phyloP scores from a whole-genome alignment of 2,113 vertebrate genomes.

The Phalacrocorax pelagicus region DNA sequence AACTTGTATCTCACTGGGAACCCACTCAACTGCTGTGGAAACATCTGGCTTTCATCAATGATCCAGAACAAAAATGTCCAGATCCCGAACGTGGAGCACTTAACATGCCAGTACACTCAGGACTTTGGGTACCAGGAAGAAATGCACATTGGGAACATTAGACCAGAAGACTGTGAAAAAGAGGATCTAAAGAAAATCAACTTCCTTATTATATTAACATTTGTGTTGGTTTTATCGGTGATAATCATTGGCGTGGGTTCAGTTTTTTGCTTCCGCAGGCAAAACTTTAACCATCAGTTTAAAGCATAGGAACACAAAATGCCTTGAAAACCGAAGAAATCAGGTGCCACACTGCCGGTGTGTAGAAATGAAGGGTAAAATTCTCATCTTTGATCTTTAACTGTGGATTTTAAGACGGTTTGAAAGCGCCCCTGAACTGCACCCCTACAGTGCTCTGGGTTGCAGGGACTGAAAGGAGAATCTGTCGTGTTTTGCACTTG shows the following conservation, averaged over 20 bases:
- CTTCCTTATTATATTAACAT: conserved; percentile 72
- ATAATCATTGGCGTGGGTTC: conserved; percentile 57
- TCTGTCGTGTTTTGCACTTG: background rate
- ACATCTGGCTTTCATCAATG: conserved; percentile 81
- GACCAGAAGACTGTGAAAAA: conserved; percentile 81
- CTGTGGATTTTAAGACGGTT: conserved; percentile 3
- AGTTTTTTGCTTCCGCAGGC: conserved; percentile 70
- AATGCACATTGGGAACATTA: conserved; percentile 72
- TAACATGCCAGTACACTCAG: conserved; percentile 77
- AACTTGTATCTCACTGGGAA: conserved; percentile 89
- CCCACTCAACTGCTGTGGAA: conserved; percentile 89
- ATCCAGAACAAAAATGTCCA: conserved; percentile 80
- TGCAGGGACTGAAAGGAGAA: background rate
- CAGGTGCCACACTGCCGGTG: conserved; percentile 8
- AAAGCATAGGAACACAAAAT: conserved; percentile 69
- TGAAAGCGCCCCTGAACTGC: background rate
- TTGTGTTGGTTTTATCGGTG: conserved; percentile 53
- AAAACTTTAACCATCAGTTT: conserved; percentile 72
- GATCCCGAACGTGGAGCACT: conserved; percentile 77
- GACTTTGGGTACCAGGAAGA: conserved; percentile 75
- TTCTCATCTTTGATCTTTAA: conserved; percentile 25
- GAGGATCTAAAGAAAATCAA: conserved; percentile 70
- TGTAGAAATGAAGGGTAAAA: conserved; percentile 40
- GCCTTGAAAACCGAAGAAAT: conserved; percentile 22
- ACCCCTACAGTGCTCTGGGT: background rate